Base-by-base conservation (phyloP, 1,140 invertebrate species). In the Lucilia sericata region DNA sequence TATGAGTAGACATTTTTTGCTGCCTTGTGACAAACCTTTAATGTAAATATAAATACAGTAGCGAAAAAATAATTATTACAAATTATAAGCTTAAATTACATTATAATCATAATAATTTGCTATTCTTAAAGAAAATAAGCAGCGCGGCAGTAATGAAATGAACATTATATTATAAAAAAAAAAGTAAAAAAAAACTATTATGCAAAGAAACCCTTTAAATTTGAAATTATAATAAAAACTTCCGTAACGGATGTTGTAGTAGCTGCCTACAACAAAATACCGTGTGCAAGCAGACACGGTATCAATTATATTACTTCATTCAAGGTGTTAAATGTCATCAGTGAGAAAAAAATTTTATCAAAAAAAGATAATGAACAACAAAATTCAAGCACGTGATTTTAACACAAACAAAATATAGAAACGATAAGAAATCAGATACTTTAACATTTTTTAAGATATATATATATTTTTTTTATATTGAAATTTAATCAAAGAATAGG, bases 221-320 rank as follows among this genome's bases (percentile, higher is more conserved):
- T 17, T 70, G 0, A 30, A 30, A 60, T 17, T 47, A n/a, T 17
- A 70, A 70, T 25, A 80, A 80, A 80, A 80, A 80, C 76, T 80
- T 80, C 76, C 76, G 76, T 25, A 80, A 51, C 76, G 76, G 76
- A 80, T 80, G 76, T 78, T 42, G 25, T 14, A 78, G 75, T n/a
- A 78, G n/a, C 42, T 51, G 76, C 42, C 76, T 42, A 36, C 42
- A 78, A 42, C 36, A 78, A 19, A 80, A 80, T 49, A 19, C 21
- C 19, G n/a, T 21, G 36, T 80, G 19, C 10, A 42, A 42, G 5
- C 10, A 42, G 25, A 42, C 42, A 42, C 42, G 10, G 42, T 42
- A 14, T 80, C 76, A 17, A 19, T 30, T 30, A 30, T 42, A 51
- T 25, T 0, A 17, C 4, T n/a, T 60, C 55, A 70, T 70, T 70